Conservation (phyloP, 2,888 invertebrate genomes). For the Cataglyphis rosenhaueri region DNA sequence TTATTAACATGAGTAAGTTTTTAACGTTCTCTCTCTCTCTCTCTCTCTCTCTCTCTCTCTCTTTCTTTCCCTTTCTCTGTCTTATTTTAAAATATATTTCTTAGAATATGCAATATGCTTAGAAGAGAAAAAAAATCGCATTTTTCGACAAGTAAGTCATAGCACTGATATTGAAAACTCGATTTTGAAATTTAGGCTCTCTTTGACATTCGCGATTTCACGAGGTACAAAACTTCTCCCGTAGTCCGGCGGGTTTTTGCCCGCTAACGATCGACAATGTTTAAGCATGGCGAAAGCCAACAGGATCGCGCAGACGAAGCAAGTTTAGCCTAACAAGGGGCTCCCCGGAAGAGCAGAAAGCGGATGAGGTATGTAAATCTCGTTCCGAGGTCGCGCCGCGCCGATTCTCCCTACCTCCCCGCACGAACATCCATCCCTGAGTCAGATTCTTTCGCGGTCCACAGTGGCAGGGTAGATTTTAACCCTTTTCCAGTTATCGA, state of each 20-base stretch:
- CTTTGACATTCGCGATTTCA: conserved; percentile 56
- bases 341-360: conserved; percentile 74
- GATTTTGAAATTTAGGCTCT: conserved; percentile 41
- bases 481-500: conserved; percentile 85
- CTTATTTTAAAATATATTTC: background rate
- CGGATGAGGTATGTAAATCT: conserved; percentile 79
- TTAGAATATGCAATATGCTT: background rate
- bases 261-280: conserved; percentile 77
- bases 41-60: background rate
- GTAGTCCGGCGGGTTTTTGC: conserved; percentile 72
- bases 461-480: conserved; percentile 79
- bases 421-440: conserved; percentile 69
- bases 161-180: background rate
- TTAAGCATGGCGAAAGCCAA: conserved; percentile 79
- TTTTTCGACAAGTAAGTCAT: conserved; percentile 15
- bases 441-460: conserved; percentile 77
- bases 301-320: conserved; percentile 80
- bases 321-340: conserved; percentile 83
- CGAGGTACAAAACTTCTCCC: conserved; percentile 58
- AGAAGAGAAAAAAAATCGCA: background rate
- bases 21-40: background rate
- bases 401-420: conserved; percentile 63
- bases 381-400: conserved; percentile 76
- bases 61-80: background rate
- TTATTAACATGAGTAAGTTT: background rate